Conservation (phyloP, 2,113 vertebrate species). For the Dissostichus mawsoni region DNA sequence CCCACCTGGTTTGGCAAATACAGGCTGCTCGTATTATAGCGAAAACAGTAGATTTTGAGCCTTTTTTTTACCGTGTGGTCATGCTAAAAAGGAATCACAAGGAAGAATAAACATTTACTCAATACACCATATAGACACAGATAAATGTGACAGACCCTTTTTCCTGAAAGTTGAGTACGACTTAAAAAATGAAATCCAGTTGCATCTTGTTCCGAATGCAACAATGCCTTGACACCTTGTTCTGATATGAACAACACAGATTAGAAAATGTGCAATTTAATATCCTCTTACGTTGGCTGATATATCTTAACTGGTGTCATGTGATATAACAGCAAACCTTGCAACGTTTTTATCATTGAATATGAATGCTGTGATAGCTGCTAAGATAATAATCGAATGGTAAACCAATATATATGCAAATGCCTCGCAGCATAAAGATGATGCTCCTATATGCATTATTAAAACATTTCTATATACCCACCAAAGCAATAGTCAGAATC, state of each 20-base stretch:
- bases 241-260: neutral
- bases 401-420: constrained; percentile 74
- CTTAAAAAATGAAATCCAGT: neutral
- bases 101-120: neutral
- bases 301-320: constrained; percentile 25
- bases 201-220: neutral
- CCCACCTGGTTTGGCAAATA: neutral
- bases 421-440: constrained; percentile 62
- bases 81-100: neutral
- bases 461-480: constrained; percentile 50
- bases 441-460: constrained; percentile 70
- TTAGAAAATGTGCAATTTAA: neutral
- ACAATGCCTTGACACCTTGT: neutral
- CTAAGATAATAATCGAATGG: constrained; percentile 58
- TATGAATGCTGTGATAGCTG: constrained; percentile 30
- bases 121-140: neutral
- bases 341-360: constrained; percentile 50
- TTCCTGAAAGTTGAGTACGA: neutral
- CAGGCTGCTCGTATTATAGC: neutral
- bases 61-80: neutral
- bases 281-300: constrained; percentile 16
- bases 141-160: neutral
- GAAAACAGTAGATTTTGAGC: neutral
- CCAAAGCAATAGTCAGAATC: constrained; percentile 55
- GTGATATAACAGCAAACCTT: constrained; percentile 36